These are phyloP conservation scores for Myopa tessellatipennis DNA, from an alignment of 2,888 invertebrate species.

Conservation along the genomic window DNA sequence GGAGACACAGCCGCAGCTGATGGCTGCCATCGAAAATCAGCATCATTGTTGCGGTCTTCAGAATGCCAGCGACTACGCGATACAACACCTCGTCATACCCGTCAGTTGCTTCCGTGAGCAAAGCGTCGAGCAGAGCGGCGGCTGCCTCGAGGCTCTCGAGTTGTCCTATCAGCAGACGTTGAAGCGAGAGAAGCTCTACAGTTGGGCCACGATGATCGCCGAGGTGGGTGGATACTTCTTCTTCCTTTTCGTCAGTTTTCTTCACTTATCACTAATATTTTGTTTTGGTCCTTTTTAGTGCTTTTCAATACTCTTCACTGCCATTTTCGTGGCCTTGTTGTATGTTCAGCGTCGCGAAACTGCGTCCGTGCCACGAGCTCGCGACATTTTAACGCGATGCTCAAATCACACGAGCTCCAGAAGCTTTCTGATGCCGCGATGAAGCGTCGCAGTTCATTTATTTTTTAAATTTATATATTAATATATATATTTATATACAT, in stretches of 20 bases:
- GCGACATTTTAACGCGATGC: conserved; percentile 49
- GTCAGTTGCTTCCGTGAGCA: conserved; percentile 54
- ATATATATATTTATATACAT: not conserved
- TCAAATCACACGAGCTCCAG: conserved; percentile 25
- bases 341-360: conserved; percentile 41
- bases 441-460: not conserved
- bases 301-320: conserved; percentile 43
- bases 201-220: conserved; percentile 51
- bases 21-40: conserved; percentile 53
- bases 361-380: conserved; percentile 46
- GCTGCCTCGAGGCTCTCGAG: conserved; percentile 56
- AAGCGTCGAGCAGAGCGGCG: conserved; percentile 37
- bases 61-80: conserved; percentile 54
- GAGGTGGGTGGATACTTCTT: conserved; percentile 43
- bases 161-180: conserved; percentile 50
- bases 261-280: not conserved
- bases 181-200: conserved; percentile 57
- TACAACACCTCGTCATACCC: conserved; percentile 53
- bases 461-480: not conserved
- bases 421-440: conserved; percentile 15
- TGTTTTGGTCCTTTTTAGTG: conserved; percentile 36
- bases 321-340: conserved; percentile 44
- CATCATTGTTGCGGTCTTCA: conserved; percentile 57
- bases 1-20: conserved; percentile 51
- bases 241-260: not conserved